Evolutionary conservation across 1,140 invertebrate genomes (phyloP).

Genomic region (Carcinoscorpius rotundicauda): DNA sequence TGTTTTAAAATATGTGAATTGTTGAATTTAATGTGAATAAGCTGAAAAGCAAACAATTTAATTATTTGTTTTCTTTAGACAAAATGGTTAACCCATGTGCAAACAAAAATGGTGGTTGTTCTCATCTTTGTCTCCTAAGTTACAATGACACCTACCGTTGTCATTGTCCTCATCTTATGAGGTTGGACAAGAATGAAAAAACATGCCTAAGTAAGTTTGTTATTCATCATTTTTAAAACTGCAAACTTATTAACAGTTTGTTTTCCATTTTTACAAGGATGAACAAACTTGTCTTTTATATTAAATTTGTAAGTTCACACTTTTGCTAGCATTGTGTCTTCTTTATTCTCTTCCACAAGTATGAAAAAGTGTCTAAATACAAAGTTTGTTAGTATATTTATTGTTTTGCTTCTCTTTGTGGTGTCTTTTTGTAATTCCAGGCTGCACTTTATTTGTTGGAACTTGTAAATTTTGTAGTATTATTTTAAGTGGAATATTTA

Average conservation of each 20-base stretch:
- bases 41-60: not conserved
- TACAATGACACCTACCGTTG: constrained; percentile 48
- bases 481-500: too few relatives aligned
- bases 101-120: constrained; percentile 46
- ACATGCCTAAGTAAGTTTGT: constrained; percentile 50
- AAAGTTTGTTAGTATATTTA: constrained; percentile 3
- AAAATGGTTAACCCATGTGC: constrained; percentile 42
- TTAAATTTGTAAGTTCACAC: too few relatives aligned
- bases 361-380: too few relatives aligned
- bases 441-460: too few relatives aligned
- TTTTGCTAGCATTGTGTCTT: too few relatives aligned
- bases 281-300: too few relatives aligned
- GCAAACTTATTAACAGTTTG: constrained; percentile 2
- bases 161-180: constrained; percentile 66
- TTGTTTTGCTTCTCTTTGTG: constrained; percentile 13
- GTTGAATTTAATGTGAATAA: too few relatives aligned
- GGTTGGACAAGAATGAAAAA: constrained; percentile 44
- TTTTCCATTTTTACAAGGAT: constrained; percentile 4
- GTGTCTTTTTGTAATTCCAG: too few relatives aligned
- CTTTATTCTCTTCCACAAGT: too few relatives aligned
- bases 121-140: constrained; percentile 49
- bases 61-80: constrained; percentile 3
- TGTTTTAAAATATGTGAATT: not conserved
- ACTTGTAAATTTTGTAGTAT: too few relatives aligned
- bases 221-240: constrained; percentile 13